These are phyloP conservation scores for Tauraco hartlaubi DNA, from an alignment of 2,797 vertebrate genomes.

Conservation along the genomic window DNA sequence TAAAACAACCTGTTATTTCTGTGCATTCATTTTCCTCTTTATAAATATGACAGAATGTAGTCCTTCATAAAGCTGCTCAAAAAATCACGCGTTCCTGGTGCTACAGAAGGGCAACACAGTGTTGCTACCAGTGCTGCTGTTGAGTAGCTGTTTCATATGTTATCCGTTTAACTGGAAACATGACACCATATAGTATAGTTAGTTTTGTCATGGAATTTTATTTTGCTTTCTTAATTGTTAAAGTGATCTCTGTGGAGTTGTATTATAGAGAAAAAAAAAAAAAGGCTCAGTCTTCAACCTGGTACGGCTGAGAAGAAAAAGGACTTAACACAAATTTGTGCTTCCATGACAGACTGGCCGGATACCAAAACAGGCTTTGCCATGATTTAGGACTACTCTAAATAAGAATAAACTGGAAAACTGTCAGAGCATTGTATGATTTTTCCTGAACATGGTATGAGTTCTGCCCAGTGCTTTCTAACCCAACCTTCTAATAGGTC, in stretches of 20 bases:
- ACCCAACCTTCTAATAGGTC: not conserved
- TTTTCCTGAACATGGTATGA: not conserved
- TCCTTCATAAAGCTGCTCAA: not conserved
- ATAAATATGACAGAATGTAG: not conserved
- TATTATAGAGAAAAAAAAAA: not conserved
- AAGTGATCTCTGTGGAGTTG: not conserved
- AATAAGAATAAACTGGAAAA: not conserved
- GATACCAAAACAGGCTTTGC: not conserved
- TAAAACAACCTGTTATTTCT: not conserved
- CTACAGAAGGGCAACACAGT: not conserved
- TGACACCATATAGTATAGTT: not conserved
- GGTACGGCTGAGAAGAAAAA: not conserved
- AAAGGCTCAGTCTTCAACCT: not conserved
- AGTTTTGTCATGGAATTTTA: not conserved
- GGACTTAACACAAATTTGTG: not conserved
- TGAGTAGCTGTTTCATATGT: not conserved
- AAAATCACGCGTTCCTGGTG: not conserved
- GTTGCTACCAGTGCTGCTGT: not conserved
- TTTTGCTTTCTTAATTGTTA: conserved; percentile 10
- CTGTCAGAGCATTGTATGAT: not conserved
- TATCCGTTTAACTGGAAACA: not conserved
- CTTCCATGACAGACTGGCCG: not conserved
- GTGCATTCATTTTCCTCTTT: not conserved
- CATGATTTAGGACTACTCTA: not conserved
- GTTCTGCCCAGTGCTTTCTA: not conserved